phyloP scores from a whole-genome alignment of 2,113 vertebrate genomes.

The Notiomystis cincta region DNA sequence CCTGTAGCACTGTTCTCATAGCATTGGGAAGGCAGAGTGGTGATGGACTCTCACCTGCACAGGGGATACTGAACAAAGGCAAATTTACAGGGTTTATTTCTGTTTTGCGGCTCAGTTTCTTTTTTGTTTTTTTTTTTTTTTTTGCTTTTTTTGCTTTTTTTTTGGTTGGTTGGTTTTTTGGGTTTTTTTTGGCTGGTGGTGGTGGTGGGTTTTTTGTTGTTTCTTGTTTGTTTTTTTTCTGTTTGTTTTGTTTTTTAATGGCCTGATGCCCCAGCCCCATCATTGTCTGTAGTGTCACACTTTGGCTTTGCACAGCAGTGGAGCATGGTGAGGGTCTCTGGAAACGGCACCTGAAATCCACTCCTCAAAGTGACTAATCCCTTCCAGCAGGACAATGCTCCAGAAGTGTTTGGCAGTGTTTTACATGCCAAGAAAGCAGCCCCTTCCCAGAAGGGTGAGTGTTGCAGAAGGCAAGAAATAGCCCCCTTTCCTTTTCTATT shows the following conservation, averaged over 20 bases:
- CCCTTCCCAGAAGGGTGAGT: background rate
- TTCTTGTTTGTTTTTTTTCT: too few relatives aligned
- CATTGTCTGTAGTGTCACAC: fast-evolving
- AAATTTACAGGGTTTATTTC: background rate
- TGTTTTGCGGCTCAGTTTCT: too few relatives aligned
- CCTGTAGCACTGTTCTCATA: background rate
- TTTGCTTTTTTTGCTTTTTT: too few relatives aligned
- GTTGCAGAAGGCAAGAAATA: background rate
- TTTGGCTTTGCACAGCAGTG: background rate
- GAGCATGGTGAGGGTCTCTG: background rate
- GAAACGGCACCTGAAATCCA: background rate
- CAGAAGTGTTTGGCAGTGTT: background rate
- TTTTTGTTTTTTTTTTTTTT: too few relatives aligned
- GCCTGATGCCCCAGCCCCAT: background rate
- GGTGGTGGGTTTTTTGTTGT: too few relatives aligned
- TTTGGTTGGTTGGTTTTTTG: too few relatives aligned
- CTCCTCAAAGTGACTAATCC: background rate
- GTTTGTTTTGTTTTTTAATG: background rate
- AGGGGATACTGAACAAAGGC: background rate
- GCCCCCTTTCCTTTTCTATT: background rate
- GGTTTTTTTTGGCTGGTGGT: too few relatives aligned
- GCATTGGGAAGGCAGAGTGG: fast-evolving
- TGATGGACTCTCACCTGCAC: background rate
- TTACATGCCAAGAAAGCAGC: background rate
- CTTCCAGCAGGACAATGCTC: background rate